Base-by-base conservation (phyloP, 2,797 vertebrate genomes). In the Muraenolepis orangiensis region DNA sequence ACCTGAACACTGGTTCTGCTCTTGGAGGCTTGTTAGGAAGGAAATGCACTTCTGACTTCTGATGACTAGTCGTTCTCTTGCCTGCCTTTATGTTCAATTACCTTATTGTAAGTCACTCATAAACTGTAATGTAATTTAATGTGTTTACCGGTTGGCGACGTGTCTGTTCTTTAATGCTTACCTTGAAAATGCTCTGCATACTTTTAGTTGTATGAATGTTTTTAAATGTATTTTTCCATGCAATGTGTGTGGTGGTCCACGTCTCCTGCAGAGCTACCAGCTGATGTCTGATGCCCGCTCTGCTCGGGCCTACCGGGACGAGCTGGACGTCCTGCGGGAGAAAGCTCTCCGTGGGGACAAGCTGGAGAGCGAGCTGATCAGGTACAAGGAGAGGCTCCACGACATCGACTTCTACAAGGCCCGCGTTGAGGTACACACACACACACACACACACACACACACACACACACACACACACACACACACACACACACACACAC, bases 391-490 rank as follows among this genome's bases (percentile, higher is more conserved):
- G 86, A 94, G 93, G 36, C 94, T 99, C n/a, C 97, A 97, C 3
- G 96, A 99, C 89, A 98, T 98, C 0, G 97, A 99, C 89, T 99
- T 99, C 89, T 99, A 98, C 91, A 99, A 96, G 86, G 96, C 97
- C 90, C 95, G 98, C 91, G 93, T 98, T 20, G 98, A 99, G 96
- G 98, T 98, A 91, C n/a, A 36, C 91, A 14, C 31, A 16, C 40
- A 10, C 3, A 10, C 40, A 7, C 12, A 42, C 40, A 7, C 40
- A 42, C 40, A 42, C 42, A 2, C 16, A 51, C 40, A 3, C 40
- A 42, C 40, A 16, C 40, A 14, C 40, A 16, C 40, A 14, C 40
- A 16, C 40, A 14, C 40, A 3, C 40, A 42, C 12, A 16, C 40
- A 42, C 46, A 6, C 16, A 51, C 46, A 20, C 18, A 51, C 18